Percentiles rank a stretch among this genome's conserved stretches.
These are phyloP conservation scores for Corvus hawaiiensis DNA, from an alignment of 2,113 vertebrate species.

Conservation along the genomic window DNA sequence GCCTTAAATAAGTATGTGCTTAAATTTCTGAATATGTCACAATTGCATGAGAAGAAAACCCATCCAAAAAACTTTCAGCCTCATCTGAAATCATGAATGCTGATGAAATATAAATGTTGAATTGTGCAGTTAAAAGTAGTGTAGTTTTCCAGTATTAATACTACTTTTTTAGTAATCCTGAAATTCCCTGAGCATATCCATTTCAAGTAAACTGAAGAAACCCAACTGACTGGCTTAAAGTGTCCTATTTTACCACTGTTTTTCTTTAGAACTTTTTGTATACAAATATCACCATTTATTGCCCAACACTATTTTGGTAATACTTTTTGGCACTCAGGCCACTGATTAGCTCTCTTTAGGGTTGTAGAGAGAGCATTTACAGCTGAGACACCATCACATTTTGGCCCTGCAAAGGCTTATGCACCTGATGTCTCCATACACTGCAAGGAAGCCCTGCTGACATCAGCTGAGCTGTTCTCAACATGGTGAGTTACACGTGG, in stretches of 20 bases:
- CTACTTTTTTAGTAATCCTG: not conserved
- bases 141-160: not conserved
- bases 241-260: not conserved
- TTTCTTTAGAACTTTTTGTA: not conserved
- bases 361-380: not conserved
- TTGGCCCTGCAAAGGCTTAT: not conserved
- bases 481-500: not conserved
- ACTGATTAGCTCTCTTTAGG: not conserved
- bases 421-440: not conserved
- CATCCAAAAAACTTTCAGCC: not conserved
- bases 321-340: not conserved
- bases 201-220: not conserved
- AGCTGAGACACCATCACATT: not conserved
- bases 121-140: not conserved
- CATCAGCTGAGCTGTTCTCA: not conserved
- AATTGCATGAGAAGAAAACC: not conserved
- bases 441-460: not conserved
- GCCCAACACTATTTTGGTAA: not conserved
- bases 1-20: not conserved
- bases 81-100: not conserved
- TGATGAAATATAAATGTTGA: not conserved
- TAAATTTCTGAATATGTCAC: not conserved
- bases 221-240: fast-evolving
- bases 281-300: not conserved
- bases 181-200: fast-evolving